Evolutionary conservation across 2,113 vertebrate genomes (phyloP), one percentile per base, ranked within the genome.

Genomic region (Rhynchomys soricoides): DNA sequence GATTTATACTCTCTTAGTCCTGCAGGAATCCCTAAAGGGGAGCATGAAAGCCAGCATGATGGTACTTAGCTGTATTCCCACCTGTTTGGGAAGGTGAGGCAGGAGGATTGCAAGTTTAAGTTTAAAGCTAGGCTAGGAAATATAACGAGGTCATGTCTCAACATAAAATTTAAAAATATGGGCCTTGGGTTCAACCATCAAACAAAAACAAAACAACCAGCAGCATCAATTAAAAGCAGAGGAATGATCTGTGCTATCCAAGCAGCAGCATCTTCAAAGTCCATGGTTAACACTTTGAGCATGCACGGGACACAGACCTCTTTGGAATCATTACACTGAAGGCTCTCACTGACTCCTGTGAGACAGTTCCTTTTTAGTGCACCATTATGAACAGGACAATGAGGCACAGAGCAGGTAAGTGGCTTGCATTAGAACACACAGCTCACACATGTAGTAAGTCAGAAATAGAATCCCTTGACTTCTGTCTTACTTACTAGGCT

Each of bases 301-400:
- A 1, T 1, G 19, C 15, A 8, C 2, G 13, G 17, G 66, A 66
- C 43, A 78, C 11, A 8, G 10, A 34, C 15, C 5, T 86, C 10
- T 21, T 8, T 13, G 29, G 7, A 1, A 6, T 52, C 10, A 3
- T 22, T 7, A 0, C 37, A 7, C 0, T 37, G 52, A 62, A 85
- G 40, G 75, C 52, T n/a, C 55, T 40, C 1, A 29, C 12, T 48
- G 29, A 31, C 19, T 19, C 22, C 66, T 48, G 6, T 29, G 4
- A 92, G n/a, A 83, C 1, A 43, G 8, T 31, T 31, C 57, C 34
- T 86, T 48, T 48, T 55, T 1, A 34, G 59, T 15, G 26, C 7
- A 75, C 29, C 24, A 21, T 22, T 55, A 57, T 29, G 48, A 7
- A 50, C 19, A 40, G 59, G 19, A 57, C 37, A 10, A 45, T 52